A percentile compares a stretch with the other conserved stretches of the same genome.
phyloP scores from a whole-genome alignment of 2,888 invertebrate species.

The Drosophila anomelani region DNA sequence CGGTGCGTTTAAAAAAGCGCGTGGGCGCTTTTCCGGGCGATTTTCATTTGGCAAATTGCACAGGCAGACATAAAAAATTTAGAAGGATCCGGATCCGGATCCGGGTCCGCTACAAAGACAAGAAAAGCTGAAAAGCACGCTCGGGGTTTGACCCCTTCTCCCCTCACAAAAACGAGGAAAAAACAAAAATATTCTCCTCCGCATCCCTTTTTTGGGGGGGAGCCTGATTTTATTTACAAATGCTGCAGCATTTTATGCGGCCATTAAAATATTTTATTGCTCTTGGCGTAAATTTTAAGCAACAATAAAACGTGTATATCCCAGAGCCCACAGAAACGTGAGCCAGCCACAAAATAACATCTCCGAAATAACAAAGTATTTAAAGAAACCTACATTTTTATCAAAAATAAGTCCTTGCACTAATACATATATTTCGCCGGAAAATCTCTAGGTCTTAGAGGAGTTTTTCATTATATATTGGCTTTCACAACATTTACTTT shows the following conservation, averaged over 20 bases:
- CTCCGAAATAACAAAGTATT: background rate
- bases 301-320: conserved; percentile 70
- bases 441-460: background rate
- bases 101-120: conserved; percentile 10
- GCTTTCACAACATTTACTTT: too few relatives aligned
- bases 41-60: conserved; percentile 74
- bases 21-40: conserved; percentile 44
- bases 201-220: conserved; percentile 6
- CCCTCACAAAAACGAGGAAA: background rate
- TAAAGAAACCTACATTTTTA: too few relatives aligned
- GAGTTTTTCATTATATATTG: background rate
- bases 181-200: background rate
- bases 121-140: conserved; percentile 12
- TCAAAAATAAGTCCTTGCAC: background rate
- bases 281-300: conserved; percentile 77
- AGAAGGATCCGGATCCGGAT: conserved; percentile 9
- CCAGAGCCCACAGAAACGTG: conserved; percentile 19
- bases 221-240: conserved; percentile 73
- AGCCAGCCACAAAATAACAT: conserved; percentile 25
- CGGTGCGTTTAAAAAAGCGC: conserved; percentile 54
- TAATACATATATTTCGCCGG: background rate
- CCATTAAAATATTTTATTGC: conserved; percentile 79
- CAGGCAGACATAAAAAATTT: conserved; percentile 50
- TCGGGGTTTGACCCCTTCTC: conserved; percentile 5
- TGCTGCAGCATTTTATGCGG: conserved; percentile 78